Evolutionary conservation across 2,113 vertebrate species (phyloP).

Genomic region (Micromys minutus): DNA sequence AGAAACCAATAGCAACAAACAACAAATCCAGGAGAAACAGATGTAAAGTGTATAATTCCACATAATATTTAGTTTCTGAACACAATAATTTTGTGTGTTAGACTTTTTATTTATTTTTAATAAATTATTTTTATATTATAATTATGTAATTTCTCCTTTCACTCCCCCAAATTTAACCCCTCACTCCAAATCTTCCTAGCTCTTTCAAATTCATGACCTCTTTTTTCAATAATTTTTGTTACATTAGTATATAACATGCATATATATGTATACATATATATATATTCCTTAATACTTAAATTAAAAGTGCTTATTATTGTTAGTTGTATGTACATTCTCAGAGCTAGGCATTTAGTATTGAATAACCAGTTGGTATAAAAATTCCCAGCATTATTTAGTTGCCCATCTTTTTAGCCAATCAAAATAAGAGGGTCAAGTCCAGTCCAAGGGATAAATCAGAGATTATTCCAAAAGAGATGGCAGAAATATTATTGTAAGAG

Average conservation of each 20-base stretch:
- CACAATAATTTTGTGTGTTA: not conserved
- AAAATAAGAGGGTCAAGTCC: not conserved
- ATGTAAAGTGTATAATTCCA: slow-evolving; percentile 5
- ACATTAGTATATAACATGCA: not conserved
- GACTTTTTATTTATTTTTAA: not conserved
- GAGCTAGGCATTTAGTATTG: not conserved
- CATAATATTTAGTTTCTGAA: not conserved
- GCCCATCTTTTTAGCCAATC: not conserved
- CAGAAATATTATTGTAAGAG: not conserved
- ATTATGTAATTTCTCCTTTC: not conserved
- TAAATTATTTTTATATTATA: not conserved
- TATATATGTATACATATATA: too few species aligned
- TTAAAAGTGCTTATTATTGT: too few species aligned
- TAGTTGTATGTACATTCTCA: not conserved
- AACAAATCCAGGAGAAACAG: not conserved
- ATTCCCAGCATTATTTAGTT: not conserved
- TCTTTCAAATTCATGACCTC: not conserved
- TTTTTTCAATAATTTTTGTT: not conserved
- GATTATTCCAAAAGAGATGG: not conserved
- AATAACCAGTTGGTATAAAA: not conserved
- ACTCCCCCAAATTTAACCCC: too few species aligned
- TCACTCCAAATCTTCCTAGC: not conserved
- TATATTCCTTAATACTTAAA: not conserved
- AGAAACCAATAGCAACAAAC: not conserved
- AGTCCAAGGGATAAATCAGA: not conserved